Evolutionary conservation across 2,888 invertebrate species (phyloP), one percentile per base, ranked within the genome.

Genomic region (Aphidius colemani): DNA sequence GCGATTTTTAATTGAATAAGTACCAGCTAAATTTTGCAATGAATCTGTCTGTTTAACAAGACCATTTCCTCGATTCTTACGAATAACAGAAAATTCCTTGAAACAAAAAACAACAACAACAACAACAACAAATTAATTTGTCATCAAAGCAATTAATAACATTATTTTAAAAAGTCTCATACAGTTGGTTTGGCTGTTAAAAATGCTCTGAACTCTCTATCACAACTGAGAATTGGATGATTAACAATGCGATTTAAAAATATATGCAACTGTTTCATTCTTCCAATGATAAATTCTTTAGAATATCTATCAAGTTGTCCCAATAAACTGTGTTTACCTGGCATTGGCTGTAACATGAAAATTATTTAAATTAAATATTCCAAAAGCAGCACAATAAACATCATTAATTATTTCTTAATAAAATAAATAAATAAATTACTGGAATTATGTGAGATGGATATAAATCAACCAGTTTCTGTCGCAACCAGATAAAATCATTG

Each of bases 401-500:
- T 3, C 30, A 30, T 49, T 58, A 9, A 39, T 53, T 13, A 39
- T 7, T 3, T n/a, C 7, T 7, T n/a, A 40, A 39, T 18, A n/a
- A 39, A 39, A 61, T 44, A 46, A 11, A 57, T 39, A 46, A 11
- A 55, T 59, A 45, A 80, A 85, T 85, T 83, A 90, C 90, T 55
- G 90, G 90, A 67, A 90, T 85, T 66, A 90, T 85, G 73, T 88
- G 88, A 64, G 88, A 88, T 5, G 88, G 88, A 79, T 89, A 88
- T n/a, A 83, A 83, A 70, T 88, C 88, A 50, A 88, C 85, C 62
- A 90, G 80, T 72, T 87, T 87, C 69, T 88, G 88, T 66, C 89
- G 80, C 46, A 90, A 77, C 90, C 90, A 90, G 60, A 88, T 83
- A 75, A 91, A 91, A 78, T 91, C 91, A 82, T 89, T 90, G 78